Evolutionary conservation across 2,888 invertebrate genomes (phyloP).

Genomic region (Acleris sparsana): DNA sequence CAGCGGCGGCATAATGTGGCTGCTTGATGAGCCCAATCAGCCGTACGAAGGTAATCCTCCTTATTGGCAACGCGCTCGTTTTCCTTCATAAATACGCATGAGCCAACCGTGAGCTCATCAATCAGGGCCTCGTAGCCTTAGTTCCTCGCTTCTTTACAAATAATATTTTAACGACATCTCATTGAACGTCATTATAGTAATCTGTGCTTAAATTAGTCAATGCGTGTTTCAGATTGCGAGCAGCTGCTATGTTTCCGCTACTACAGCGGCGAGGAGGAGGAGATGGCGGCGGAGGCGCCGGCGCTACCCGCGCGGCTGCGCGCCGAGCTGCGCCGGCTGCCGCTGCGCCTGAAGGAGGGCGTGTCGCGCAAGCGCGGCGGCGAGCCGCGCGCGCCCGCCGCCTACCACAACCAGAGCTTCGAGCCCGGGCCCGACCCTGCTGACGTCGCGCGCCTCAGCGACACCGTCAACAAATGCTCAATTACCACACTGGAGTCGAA

Average conservation of each 20-base stretch:
- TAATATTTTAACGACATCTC: slow-evolving; percentile 6
- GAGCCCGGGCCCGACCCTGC: slow-evolving; percentile 72
- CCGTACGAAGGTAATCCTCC: slow-evolving; percentile 83
- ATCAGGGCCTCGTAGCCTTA: slow-evolving; percentile 13
- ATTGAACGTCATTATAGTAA: not conserved
- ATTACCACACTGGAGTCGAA: slow-evolving; percentile 78
- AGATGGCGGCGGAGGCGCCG: slow-evolving; percentile 86
- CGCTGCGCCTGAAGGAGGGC: slow-evolving; percentile 81
- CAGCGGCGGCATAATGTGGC: slow-evolving; percentile 87
- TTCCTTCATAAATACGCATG: slow-evolving; percentile 33
- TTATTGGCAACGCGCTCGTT: slow-evolving; percentile 29
- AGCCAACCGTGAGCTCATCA: slow-evolving; percentile 18
- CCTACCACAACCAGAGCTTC: slow-evolving; percentile 79
- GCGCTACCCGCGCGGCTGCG: slow-evolving; percentile 73
- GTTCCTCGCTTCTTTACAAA: slow-evolving; percentile 1
- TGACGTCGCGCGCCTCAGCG: slow-evolving; percentile 78
- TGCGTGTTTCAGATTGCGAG: slow-evolving; percentile 84
- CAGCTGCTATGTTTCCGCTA: slow-evolving; percentile 88
- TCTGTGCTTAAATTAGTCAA: not conserved
- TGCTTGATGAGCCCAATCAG: slow-evolving; percentile 86
- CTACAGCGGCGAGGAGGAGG: slow-evolving; percentile 86
- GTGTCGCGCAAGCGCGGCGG: slow-evolving; percentile 78
- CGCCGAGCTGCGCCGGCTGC: slow-evolving; percentile 84
- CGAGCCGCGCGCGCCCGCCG: slow-evolving; percentile 75
- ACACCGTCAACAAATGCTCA: slow-evolving; percentile 82